phyloP scores from a whole-genome alignment of 2,113 vertebrate genomes.

The Ameiurus melas region DNA sequence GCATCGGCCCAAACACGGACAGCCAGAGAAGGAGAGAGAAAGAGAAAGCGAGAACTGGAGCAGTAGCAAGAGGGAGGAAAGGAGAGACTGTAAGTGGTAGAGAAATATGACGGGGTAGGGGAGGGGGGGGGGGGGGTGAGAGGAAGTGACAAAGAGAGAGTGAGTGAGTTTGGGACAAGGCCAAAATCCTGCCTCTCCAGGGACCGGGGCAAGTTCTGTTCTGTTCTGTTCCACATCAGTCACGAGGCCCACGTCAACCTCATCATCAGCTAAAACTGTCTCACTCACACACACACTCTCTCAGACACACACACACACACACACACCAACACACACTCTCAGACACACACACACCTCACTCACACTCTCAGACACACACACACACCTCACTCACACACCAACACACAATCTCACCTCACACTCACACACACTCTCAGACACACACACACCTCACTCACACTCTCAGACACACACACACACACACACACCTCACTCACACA shows the following conservation, averaged over 20 bases:
- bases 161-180: conserved; percentile 44
- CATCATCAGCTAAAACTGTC: conserved; percentile 57
- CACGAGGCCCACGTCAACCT: conserved; percentile 66
- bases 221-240: no score
- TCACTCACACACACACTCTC: not conserved
- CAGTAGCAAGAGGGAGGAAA: not conserved
- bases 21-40: not conserved
- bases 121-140: no score
- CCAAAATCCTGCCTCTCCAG: conserved; percentile 30
- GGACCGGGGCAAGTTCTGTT: conserved; percentile 62
- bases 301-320: no score
- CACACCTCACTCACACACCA: no score
- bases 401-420: no score
- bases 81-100: not conserved
- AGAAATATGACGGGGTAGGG: not conserved
- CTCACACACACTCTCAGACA: no score
- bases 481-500: no score
- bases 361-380: no score
- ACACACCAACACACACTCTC: no score
- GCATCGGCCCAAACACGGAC: not conserved
- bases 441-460: no score
- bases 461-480: no score
- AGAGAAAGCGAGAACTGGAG: not conserved
- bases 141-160: conserved; percentile 56
- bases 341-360: no score